These are phyloP conservation scores for Anhinga rufa DNA, from an alignment of 2,113 vertebrate species.

Conservation along the genomic window DNA sequence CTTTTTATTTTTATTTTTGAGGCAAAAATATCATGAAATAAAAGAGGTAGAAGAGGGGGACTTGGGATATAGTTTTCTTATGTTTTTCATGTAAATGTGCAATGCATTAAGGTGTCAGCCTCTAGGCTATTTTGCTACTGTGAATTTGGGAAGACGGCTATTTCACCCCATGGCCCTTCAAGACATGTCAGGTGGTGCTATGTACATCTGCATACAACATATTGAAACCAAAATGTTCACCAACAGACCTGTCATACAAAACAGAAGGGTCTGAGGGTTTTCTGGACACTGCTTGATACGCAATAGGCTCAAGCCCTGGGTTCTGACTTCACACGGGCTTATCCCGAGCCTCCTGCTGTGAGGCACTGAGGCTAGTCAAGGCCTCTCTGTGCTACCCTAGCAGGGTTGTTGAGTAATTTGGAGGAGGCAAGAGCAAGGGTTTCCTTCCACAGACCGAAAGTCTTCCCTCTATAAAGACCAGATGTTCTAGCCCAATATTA, in stretches of 20 bases:
- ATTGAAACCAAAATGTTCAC: background rate
- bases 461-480: background rate
- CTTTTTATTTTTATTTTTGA: background rate
- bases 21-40: background rate
- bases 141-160: background rate
- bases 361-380: background rate
- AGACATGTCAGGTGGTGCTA: background rate
- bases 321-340: background rate
- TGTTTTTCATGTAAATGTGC: background rate
- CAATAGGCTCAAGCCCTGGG: background rate
- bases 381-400: background rate
- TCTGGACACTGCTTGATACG: accelerated
- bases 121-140: background rate
- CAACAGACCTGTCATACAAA: background rate
- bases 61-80: background rate
- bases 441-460: background rate
- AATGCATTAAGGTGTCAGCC: background rate
- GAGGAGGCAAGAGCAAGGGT: background rate
- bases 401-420: background rate
- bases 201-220: background rate
- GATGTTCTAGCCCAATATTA: slow-evolving; percentile 20
- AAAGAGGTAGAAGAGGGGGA: background rate
- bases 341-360: background rate
- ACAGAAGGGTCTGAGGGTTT: background rate
- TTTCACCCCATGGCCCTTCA: background rate